phyloP scores from a whole-genome alignment of 1,140 invertebrate genomes.

The Sipha flava region DNA sequence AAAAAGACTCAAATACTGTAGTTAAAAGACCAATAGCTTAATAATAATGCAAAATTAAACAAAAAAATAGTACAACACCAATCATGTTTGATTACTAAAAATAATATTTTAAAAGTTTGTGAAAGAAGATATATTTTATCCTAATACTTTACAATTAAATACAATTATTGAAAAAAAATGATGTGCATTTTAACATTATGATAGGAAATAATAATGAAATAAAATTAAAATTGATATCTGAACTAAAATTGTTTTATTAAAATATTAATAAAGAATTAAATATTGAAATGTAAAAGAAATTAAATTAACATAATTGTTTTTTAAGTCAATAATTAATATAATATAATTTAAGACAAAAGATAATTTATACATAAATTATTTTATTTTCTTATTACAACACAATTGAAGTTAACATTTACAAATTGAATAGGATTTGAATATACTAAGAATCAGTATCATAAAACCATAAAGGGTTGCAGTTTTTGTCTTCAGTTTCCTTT shows the following conservation, averaged over 20 bases:
- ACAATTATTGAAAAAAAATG: too few relatives aligned
- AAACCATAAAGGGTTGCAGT: slow-evolving; percentile 10
- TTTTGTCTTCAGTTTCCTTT: background rate
- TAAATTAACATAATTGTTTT: too few relatives aligned
- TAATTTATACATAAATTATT: too few relatives aligned
- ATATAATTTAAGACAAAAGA: too few relatives aligned
- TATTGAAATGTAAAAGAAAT: too few relatives aligned
- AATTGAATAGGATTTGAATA: background rate
- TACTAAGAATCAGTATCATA: background rate
- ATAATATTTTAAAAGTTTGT: background rate
- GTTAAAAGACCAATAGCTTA: background rate
- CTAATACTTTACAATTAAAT: background rate
- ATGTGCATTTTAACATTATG: too few relatives aligned
- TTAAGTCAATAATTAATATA: too few relatives aligned
- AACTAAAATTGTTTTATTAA: too few relatives aligned
- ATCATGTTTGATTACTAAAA: background rate
- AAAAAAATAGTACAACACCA: background rate
- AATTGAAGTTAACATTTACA: background rate
- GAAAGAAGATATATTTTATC: background rate
- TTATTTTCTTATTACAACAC: too few relatives aligned
- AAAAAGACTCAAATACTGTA: too few relatives aligned
- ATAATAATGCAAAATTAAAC: background rate
- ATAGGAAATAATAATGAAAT: background rate
- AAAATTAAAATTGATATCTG: background rate
- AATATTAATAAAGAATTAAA: too few relatives aligned